Evolutionary conservation across 2,113 vertebrate genomes (phyloP).

Genomic region (Odocoileus virginianus): DNA sequence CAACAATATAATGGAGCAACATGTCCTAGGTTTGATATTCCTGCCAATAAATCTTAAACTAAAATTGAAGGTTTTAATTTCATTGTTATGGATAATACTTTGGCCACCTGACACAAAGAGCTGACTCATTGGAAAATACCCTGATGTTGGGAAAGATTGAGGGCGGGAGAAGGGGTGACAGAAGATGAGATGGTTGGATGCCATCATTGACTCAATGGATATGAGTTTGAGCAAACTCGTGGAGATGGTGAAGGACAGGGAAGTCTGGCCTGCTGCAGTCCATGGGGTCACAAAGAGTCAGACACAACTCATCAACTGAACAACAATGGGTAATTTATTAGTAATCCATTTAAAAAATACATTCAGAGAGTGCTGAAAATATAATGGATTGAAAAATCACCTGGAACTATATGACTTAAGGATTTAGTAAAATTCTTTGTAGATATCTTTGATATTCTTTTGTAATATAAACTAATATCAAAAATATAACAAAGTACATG

Average conservation of each 20-base stretch:
- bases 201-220: background rate
- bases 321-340: background rate
- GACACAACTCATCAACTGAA: background rate
- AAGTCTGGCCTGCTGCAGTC: background rate
- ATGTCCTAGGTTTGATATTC: background rate
- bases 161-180: background rate
- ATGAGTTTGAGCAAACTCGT: background rate
- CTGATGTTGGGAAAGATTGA: background rate
- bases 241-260: background rate
- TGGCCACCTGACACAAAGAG: background rate
- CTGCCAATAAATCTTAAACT: background rate
- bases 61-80: background rate
- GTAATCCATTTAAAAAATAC: background rate
- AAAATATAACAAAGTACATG: background rate
- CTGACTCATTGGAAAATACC: background rate
- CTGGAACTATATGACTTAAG: background rate
- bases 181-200: background rate
- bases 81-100: background rate
- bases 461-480: background rate
- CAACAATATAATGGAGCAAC: background rate
- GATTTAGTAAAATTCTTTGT: background rate
- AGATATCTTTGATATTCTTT: background rate
- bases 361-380: background rate
- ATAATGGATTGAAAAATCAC: background rate
- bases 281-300: background rate